Conservation (phyloP, 37 sponge, comb jelly and placozoan genomes). For the Geodia barretti region DNA sequence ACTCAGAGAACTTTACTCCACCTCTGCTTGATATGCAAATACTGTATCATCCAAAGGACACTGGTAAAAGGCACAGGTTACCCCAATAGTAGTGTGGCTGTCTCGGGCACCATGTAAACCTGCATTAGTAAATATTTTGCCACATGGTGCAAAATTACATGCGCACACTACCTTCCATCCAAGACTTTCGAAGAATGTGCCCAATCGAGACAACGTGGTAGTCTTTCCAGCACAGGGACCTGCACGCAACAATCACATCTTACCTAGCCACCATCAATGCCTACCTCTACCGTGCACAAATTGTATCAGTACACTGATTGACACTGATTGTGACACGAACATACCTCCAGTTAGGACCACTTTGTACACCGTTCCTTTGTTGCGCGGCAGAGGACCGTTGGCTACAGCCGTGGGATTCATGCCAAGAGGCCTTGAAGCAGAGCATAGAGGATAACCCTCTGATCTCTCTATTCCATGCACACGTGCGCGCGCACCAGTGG, state of each 20-base stretch:
- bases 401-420: not conserved
- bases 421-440: not conserved
- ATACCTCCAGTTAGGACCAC: slow-evolving; percentile 88
- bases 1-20: slow-evolving; percentile 47
- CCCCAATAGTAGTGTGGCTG: slow-evolving; percentile 75
- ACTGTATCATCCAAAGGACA: too few relatives aligned
- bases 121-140: too few relatives aligned
- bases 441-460: too few relatives aligned
- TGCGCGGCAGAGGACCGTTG: not conserved
- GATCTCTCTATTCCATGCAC: too few relatives aligned
- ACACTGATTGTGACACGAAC: not conserved
- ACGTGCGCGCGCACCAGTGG: too few relatives aligned
- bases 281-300: not conserved
- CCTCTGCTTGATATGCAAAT: slow-evolving; percentile 25
- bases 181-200: slow-evolving; percentile 75
- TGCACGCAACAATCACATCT: slow-evolving; percentile 1
- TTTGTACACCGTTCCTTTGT: slow-evolving; percentile 71
- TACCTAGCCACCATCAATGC: not conserved
- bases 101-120: slow-evolving; percentile 83
- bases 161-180: slow-evolving; percentile 85
- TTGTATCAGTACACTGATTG: not conserved
- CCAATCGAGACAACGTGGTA: slow-evolving; percentile 57
- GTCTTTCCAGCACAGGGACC: slow-evolving; percentile 92
- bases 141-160: too few relatives aligned
- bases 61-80: too few relatives aligned